phyloP scores from a whole-genome alignment of 1,140 invertebrate species.

The Portunus trituberculatus region DNA sequence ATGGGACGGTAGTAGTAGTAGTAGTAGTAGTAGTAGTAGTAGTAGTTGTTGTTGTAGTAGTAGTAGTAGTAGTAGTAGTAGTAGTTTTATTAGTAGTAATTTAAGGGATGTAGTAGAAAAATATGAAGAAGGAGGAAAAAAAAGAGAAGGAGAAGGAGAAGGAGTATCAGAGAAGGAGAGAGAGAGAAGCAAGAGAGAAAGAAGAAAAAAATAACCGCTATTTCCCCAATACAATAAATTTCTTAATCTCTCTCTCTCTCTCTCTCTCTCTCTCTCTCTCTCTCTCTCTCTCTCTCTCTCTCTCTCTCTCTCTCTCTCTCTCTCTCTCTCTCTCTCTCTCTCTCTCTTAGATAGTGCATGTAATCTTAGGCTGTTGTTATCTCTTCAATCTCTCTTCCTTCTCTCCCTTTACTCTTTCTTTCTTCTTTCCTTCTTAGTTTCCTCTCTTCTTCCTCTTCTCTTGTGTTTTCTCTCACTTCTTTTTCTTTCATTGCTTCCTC shows the following conservation, averaged over 20 bases:
- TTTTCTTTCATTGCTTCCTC: background rate
- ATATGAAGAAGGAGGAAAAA: background rate
- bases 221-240: background rate
- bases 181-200: background rate
- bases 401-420: background rate
- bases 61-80: too few species aligned
- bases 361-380: background rate
- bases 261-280: too few species aligned
- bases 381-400: background rate
- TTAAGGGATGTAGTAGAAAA: background rate
- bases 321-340: too few species aligned
- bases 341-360: too few species aligned
- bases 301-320: too few species aligned
- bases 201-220: background rate
- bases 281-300: too few species aligned
- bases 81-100: constrained; percentile 14
- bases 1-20: background rate
- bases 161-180: background rate
- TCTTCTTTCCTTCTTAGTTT: background rate
- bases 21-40: background rate
- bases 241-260: too few species aligned
- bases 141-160: background rate
- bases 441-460: background rate
- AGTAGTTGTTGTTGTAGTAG: too few species aligned
- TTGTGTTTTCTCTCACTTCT: background rate